A percentile compares a stretch with the other conserved stretches of the same genome.
Conservation (phyloP, 2,797 vertebrate genomes). For the Sebastes kiyomatsui region DNA sequence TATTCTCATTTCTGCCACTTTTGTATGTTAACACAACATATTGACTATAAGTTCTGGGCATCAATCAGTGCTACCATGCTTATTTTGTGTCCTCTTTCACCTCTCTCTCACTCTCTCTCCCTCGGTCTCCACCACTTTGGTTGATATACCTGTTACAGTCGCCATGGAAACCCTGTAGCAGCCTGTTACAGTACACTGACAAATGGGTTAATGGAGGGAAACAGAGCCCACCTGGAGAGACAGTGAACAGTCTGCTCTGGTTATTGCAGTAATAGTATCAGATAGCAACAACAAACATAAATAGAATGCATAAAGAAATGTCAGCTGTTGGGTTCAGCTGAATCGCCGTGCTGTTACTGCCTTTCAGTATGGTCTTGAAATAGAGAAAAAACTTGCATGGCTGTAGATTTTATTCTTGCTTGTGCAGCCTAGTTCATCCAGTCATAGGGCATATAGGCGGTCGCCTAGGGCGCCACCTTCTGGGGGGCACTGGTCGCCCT, state of each 20-base stretch:
- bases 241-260: not conserved
- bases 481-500: too few relatives aligned
- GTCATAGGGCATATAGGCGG: too few relatives aligned
- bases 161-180: slow-evolving; percentile 50
- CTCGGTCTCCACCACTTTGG: not conserved
- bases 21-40: not conserved
- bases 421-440: too few relatives aligned
- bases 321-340: not conserved
- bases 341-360: not conserved
- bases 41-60: not conserved
- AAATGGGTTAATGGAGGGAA: slow-evolving; percentile 34
- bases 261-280: not conserved
- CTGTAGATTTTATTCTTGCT: too few relatives aligned
- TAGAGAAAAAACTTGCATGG: too few relatives aligned
- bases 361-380: not conserved
- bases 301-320: not conserved
- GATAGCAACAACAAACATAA: not conserved
- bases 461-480: too few relatives aligned
- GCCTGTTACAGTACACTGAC: slow-evolving; percentile 8
- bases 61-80: not conserved
- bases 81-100: not conserved
- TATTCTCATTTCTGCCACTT: not conserved
- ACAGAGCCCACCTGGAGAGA: slow-evolving; percentile 26
- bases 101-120: not conserved
- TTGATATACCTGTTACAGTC: slow-evolving; percentile 28